Percentiles rank a stretch among this genome's conserved stretches.
Conservation (phyloP, 2,113 vertebrate genomes). For the Australoheros scitulus region DNA sequence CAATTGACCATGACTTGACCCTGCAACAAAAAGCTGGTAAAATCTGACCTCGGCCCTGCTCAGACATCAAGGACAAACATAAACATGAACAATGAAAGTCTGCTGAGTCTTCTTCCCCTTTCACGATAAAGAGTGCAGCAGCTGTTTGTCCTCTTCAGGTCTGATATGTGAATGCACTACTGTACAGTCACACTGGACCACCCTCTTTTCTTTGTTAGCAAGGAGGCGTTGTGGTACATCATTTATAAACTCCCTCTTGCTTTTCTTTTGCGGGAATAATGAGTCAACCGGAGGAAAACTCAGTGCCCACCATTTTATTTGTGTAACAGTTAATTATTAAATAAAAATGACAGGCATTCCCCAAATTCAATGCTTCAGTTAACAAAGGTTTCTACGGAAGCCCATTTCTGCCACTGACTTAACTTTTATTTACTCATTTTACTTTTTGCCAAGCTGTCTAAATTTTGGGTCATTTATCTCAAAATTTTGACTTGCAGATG, state of each 20-base stretch:
- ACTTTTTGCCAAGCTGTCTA: neutral
- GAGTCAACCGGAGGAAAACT: neutral
- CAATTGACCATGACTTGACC: neutral
- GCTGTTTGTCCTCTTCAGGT: neutral
- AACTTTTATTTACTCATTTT: too few relatives aligned
- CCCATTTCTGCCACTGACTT: neutral
- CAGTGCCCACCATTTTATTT: neutral
- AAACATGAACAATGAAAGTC: neutral
- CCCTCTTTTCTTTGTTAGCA: neutral
- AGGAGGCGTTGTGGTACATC: neutral
- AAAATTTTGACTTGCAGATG: neutral
- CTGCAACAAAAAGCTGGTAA: neutral
- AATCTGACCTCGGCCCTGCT: neutral
- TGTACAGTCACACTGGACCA: neutral
- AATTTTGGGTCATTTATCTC: neutral
- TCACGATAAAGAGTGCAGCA: neutral
- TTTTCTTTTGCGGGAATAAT: neutral
- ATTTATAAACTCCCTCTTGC: neutral
- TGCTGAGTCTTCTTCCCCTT: neutral
- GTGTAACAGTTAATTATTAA: neutral
- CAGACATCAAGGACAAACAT: constrained; percentile 13
- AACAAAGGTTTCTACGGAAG: too few relatives aligned
- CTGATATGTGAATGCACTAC: constrained; percentile 30
- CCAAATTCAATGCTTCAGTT: neutral
- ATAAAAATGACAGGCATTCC: neutral